phyloP scores from a whole-genome alignment of 1,140 invertebrate species.

The Camponotus floridanus region DNA sequence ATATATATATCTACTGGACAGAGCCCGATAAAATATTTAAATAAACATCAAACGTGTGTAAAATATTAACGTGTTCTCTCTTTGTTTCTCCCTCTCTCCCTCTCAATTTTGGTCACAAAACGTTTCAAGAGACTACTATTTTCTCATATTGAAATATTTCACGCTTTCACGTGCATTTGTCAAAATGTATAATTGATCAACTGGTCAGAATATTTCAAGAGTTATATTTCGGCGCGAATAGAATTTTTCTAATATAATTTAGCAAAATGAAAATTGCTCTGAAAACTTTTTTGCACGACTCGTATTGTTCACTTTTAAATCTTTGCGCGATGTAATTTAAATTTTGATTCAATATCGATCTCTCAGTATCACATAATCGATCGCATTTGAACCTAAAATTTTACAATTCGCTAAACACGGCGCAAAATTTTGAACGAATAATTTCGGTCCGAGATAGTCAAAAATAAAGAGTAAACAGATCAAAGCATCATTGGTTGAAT shows the following conservation, averaged over 20 bases:
- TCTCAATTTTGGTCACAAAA: conserved; percentile 25
- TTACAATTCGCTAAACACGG: not conserved
- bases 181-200: conserved; percentile 1
- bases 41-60: conserved; percentile 35
- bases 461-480: not conserved
- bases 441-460: not conserved
- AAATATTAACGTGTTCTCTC: conserved; percentile 37
- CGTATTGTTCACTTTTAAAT: conserved; percentile 34
- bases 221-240: conserved; percentile 33
- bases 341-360: conserved; percentile 17
- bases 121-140: conserved; percentile 40
- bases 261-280: conserved; percentile 43
- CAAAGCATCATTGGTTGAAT: not conserved
- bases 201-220: conserved; percentile 24
- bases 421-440: not conserved
- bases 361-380: not conserved
- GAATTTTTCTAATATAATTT: conserved; percentile 34
- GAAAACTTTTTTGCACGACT: conserved; percentile 25
- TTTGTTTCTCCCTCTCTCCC: not conserved
- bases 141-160: conserved; percentile 23
- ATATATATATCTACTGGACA: conserved; percentile 17
- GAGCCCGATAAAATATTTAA: conserved; percentile 43
- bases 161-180: not conserved
- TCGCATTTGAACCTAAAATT: not conserved
- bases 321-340: conserved; percentile 21